Conservation (phyloP, 2,797 vertebrate genomes). For the Anguilla obscura region DNA sequence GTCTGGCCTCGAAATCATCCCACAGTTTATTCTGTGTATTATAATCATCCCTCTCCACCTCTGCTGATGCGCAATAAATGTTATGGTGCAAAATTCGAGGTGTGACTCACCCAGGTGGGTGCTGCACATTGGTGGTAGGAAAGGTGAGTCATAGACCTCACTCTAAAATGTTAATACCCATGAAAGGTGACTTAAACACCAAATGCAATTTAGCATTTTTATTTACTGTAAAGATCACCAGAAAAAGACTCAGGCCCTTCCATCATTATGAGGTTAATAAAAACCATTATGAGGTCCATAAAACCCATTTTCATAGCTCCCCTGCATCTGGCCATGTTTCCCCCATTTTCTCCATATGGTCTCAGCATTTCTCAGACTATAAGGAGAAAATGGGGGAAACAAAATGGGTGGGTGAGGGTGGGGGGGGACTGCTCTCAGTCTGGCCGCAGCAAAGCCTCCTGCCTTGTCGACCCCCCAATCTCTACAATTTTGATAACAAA, state of each 20-base stretch:
- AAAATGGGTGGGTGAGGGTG: neutral
- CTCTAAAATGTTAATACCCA: conserved; percentile 3
- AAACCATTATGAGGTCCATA: neutral
- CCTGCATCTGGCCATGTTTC: neutral
- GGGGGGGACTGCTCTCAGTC: neutral
- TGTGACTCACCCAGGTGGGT: neutral
- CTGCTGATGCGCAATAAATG: neutral
- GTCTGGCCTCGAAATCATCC: neutral
- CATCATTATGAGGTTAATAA: neutral
- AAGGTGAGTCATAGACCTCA: neutral
- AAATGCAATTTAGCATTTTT: neutral
- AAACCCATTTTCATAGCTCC: neutral
- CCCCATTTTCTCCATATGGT: neutral
- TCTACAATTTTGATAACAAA: neutral
- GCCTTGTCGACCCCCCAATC: neutral
- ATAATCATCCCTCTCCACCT: neutral
- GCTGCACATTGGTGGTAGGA: neutral
- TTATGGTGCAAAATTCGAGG: neutral
- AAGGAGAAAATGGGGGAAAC: too few species aligned
- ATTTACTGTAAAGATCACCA: neutral
- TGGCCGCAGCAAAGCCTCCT: neutral
- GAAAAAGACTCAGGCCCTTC: neutral
- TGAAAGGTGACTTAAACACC: neutral
- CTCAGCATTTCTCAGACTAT: neutral
- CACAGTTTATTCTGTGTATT: neutral